Evolutionary conservation across 1,140 invertebrate species (phyloP), one percentile per base, ranked within the genome.

Genomic region (Drosophila virilis): DNA sequence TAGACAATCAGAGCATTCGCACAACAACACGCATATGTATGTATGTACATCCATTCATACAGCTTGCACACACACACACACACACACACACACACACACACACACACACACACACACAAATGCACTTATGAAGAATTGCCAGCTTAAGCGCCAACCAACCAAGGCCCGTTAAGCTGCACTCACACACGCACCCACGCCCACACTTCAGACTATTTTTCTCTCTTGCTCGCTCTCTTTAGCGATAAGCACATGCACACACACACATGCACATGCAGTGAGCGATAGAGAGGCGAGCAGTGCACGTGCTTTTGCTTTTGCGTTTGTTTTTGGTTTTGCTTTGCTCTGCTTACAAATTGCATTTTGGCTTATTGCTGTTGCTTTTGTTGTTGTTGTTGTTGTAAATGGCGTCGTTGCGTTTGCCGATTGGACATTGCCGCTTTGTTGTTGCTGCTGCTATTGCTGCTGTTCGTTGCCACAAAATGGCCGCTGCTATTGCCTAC

Each of bases 311-410:
- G 72, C 52, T 60, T 57, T 58, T 64, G 61, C 13, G 5, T 45
- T 66, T 57, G 51, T n/a, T 40, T 55, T 55, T 68, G 38, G 43
- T n/a, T 38, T 22, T 59, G 45, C 48, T 61, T 43, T 69, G 17
- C 46, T 33, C 10, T 61, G 65, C 66, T 64, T 71, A 60, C 60
- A 75, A 60, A 71, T 75, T 71, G 67, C 67, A 75, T 38, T 74
- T 59, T 42, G 32, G 22, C 8, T 15, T 7, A 6, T 52, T 55
- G 32, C 12, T 57, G 32, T 28, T 73, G 45, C n/a, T n/a, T n/a
- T 42, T 62, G 51, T 57, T 62, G 51, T n/a, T 54, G 54, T 46
- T 73, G 54, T 46, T 73, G 37, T 51, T 73, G 40, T 54, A 35
- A 17, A 43, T 66, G 54, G 46, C 48, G 42, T 55, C 51, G 50